Percentiles rank a stretch among this genome's conserved stretches.
Evolutionary conservation across 2,113 vertebrate species (phyloP).

Genomic region (Percopsis transmontana): DNA sequence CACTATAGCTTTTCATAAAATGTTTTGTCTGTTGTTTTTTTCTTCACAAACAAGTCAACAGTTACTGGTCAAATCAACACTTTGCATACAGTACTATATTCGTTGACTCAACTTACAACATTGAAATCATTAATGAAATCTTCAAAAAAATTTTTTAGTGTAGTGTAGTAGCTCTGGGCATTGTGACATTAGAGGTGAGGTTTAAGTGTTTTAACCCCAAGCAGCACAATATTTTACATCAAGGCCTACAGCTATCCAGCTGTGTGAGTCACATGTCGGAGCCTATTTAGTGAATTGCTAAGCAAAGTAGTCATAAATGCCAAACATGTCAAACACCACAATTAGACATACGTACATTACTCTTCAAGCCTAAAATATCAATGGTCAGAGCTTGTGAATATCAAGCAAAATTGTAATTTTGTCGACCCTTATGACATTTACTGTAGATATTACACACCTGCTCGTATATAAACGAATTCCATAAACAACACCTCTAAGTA

Average conservation of each 20-base stretch:
- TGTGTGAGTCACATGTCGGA: constrained; percentile 10
- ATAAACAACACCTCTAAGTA: background rate
- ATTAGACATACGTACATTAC: constrained; percentile 17
- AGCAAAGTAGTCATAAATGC: background rate
- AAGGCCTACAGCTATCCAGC: constrained; percentile 23
- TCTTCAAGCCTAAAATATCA: constrained; percentile 6
- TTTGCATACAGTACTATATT: too few species aligned
- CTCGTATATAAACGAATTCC: background rate
- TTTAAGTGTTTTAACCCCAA: constrained; percentile 22
- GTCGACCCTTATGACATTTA: too few species aligned
- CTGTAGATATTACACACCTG: too few species aligned
- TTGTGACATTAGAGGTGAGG: constrained; percentile 34
- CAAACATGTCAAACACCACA: constrained; percentile 6
- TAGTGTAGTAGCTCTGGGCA: constrained; percentile 6
- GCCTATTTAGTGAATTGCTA: constrained; percentile 3
- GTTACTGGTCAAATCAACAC: too few species aligned
- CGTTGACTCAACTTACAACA: too few species aligned
- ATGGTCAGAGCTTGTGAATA: background rate
- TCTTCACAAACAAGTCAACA: too few species aligned
- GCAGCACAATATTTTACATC: constrained; percentile 15
- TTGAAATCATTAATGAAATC: too few species aligned
- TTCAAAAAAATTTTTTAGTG: background rate
- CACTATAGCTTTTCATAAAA: background rate
- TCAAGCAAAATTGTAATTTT: too few species aligned
- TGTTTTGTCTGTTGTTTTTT: too few species aligned